Conservation (phyloP, 2,797 vertebrate genomes). For the Calcarius lapponicus region DNA sequence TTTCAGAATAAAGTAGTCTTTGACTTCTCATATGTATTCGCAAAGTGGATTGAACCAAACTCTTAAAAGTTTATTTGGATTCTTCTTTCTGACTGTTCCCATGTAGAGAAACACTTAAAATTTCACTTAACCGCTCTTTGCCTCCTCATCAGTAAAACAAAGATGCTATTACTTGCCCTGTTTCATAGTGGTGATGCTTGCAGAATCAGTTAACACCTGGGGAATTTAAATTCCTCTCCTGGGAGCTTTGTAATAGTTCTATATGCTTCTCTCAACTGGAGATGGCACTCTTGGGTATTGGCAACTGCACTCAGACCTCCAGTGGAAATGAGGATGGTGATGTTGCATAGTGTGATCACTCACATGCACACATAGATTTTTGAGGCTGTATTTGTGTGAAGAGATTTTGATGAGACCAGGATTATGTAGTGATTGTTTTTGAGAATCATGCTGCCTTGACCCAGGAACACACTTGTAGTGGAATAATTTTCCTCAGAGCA, state of each 20-base stretch:
- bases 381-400: not conserved
- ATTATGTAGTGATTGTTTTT: not conserved
- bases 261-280: not conserved
- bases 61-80: not conserved
- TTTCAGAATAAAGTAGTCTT: not conserved
- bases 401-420: not conserved
- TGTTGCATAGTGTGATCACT: not conserved
- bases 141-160: not conserved
- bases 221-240: not conserved
- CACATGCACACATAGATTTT: accelerated
- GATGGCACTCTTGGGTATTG: not conserved
- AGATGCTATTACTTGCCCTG: not conserved
- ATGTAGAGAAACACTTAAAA: not conserved
- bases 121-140: not conserved
- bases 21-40: not conserved
- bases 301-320: not conserved
- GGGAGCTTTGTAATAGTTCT: not conserved
- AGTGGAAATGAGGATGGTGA: not conserved
- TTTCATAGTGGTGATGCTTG: not conserved
- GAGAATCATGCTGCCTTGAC: not conserved
- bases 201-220: not conserved
- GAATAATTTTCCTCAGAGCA: not conserved
- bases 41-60: not conserved
- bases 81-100: not conserved
- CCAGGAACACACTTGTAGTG: not conserved